These are phyloP conservation scores for Petrolisthes cinctipes DNA, from an alignment of 2,888 invertebrate genomes.

Conservation along the genomic window DNA sequence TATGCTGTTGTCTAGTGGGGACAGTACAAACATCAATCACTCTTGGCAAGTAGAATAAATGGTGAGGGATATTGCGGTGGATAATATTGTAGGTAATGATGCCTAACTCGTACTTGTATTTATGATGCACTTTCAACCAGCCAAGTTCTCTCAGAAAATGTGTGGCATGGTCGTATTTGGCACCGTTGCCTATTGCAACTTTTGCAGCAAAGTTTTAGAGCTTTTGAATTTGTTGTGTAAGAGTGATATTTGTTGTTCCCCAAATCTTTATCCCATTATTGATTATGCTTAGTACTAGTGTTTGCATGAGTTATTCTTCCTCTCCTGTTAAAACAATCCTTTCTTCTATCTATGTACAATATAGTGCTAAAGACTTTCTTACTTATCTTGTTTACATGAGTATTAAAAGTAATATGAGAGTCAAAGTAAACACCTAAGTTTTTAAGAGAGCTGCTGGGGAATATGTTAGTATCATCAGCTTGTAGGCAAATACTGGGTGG, in stretches of 20 bases:
- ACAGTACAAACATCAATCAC: not conserved
- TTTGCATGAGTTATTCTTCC: not conserved
- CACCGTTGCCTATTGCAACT: not conserved
- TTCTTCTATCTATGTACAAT: not conserved
- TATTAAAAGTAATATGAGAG: not conserved
- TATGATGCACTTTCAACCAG: not conserved
- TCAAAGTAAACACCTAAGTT: not conserved
- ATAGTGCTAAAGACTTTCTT: not conserved
- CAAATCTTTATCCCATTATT: not conserved
- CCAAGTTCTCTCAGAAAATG: slow-evolving; percentile 7
- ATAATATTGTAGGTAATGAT: not conserved
- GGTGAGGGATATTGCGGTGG: not conserved
- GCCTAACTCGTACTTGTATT: not conserved
- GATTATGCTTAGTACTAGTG: not conserved
- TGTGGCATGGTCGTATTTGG: not conserved
- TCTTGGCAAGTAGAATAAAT: not conserved
- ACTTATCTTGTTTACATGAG: not conserved
- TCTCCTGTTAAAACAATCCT: not conserved
- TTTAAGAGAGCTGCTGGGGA: no score
- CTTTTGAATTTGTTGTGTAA: not conserved
- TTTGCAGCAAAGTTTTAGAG: not conserved
- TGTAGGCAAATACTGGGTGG: not conserved
- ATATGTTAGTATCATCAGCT: no score
- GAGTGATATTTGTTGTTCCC: not conserved
- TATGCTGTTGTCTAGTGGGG: not conserved